phyloP scores from a whole-genome alignment of 2,888 invertebrate genomes.

The Leucozona laternaria region DNA sequence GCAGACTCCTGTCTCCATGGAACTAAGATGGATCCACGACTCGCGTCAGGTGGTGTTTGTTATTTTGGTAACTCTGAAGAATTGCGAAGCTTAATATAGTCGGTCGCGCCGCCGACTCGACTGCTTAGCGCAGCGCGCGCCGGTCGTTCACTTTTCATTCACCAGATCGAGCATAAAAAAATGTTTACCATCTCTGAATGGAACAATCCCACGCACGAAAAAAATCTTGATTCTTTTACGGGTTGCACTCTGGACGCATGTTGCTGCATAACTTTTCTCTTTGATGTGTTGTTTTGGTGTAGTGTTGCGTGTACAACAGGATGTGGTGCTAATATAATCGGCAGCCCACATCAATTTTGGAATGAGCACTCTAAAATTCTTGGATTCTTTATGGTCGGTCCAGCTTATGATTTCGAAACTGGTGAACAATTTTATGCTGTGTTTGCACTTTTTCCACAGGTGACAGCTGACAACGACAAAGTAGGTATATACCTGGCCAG shows the following conservation, averaged over 20 bases:
- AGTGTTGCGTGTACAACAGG: conserved; percentile 63
- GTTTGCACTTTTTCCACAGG: conserved; percentile 6
- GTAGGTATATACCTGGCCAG: neutral
- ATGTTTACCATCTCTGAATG: conserved; percentile 24
- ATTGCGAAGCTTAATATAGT: neutral
- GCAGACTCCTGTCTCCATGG: conserved; percentile 29
- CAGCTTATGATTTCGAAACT: conserved; percentile 57
- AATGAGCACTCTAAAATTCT: conserved; percentile 37
- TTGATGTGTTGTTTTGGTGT: neutral
- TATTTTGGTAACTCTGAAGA: neutral
- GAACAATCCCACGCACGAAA: conserved; percentile 51
- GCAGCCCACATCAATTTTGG: conserved; percentile 49
- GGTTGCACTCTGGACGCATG: conserved; percentile 39
- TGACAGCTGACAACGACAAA: conserved; percentile 52
- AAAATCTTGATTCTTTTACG: conserved; percentile 29
- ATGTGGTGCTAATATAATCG: conserved; percentile 62
- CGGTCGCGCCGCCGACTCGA: neutral
- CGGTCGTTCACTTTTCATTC: conserved; percentile 50
- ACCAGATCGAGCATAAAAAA: conserved; percentile 40
- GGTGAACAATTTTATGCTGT: conserved; percentile 15
- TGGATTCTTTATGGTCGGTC: conserved; percentile 20
- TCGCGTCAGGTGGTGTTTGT: conserved; percentile 66
- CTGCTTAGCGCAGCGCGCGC: no score
- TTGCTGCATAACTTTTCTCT: conserved; percentile 22
- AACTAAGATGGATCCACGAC: conserved; percentile 56